Evolutionary conservation across 2,888 invertebrate species (phyloP).

Genomic region (Brachypterus glaber): DNA sequence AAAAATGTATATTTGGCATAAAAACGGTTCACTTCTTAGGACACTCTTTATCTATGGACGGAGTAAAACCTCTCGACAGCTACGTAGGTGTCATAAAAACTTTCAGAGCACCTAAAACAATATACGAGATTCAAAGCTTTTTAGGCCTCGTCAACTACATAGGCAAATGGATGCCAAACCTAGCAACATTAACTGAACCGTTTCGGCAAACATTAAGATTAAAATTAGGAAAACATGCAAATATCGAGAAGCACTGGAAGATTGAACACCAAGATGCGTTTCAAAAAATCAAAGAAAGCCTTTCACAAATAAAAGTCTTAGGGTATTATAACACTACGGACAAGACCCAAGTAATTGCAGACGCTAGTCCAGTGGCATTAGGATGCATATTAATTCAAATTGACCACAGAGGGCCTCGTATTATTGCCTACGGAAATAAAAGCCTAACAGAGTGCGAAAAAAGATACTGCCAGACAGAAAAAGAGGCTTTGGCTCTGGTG

Average conservation of each 20-base stretch:
- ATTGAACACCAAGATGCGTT: constrained; percentile 16
- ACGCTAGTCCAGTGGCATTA: constrained; percentile 27
- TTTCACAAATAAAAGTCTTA: too few species aligned
- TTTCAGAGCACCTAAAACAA: constrained; percentile 16
- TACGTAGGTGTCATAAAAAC: constrained; percentile 8
- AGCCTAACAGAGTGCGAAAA: constrained; percentile 21
- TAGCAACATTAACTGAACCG: constrained; percentile 14
- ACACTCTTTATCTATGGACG: too few species aligned
- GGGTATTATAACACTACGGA: too few species aligned
- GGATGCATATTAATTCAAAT: constrained; percentile 27
- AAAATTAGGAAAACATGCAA: constrained; percentile 9
- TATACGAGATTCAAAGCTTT: constrained; percentile 23
- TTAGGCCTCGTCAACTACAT: constrained; percentile 27
- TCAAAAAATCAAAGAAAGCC: constrained; percentile 15
- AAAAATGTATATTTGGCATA: too few species aligned
- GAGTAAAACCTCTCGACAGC: constrained; percentile 3
- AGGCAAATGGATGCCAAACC: constrained; percentile 6
- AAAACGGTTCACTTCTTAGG: constrained; percentile 9
- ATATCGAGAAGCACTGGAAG: constrained; percentile 17
- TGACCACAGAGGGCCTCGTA: constrained; percentile 17
- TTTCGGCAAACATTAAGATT: constrained; percentile 12
- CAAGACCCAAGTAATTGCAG: constrained; percentile 22
- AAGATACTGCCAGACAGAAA: constrained; percentile 32
- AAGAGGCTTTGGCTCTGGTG: constrained; percentile 34
- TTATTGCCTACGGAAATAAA: constrained; percentile 25